A percentile compares a stretch with the other conserved stretches of the same genome.
Conservation (phyloP, 2,888 invertebrate species). For the Hirtodrosophila alboralis region DNA sequence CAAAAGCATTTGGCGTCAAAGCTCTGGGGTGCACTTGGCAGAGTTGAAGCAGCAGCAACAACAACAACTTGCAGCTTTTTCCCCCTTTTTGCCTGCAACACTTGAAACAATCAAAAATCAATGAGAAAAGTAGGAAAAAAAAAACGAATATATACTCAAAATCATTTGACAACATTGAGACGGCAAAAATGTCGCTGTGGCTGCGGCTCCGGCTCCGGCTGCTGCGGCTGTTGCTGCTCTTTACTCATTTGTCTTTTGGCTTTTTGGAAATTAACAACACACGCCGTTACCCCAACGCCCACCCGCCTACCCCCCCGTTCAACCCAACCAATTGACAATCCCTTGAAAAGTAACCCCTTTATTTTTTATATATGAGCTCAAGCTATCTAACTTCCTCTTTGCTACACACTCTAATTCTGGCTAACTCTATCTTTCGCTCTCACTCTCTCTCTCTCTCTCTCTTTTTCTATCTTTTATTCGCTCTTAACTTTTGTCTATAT, state of each 20-base stretch:
- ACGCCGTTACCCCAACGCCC: conserved; percentile 23
- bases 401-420: not conserved
- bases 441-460: conserved; percentile 1
- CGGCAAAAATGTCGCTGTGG: conserved; percentile 35
- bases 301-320: not conserved
- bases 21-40: conserved; percentile 77
- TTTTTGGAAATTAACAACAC: conserved; percentile 75
- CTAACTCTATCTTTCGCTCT: conserved; percentile 5
- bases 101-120: conserved; percentile 79
- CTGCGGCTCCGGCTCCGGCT: conserved; percentile 25
- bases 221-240: conserved; percentile 53
- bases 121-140: conserved; percentile 52
- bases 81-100: conserved; percentile 50
- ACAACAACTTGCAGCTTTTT: conserved; percentile 26
- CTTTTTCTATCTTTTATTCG: not conserved
- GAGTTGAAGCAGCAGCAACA: conserved; percentile 42
- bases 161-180: conserved; percentile 63
- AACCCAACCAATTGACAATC: conserved; percentile 16
- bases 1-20: conserved; percentile 73
- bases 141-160: conserved; percentile 7
- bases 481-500: conserved; percentile 33
- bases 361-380: conserved; percentile 55
- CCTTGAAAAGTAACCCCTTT: conserved; percentile 75
- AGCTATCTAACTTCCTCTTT: conserved; percentile 30
- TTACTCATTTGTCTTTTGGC: conserved; percentile 79